Evolutionary conservation across 2,797 vertebrate species (phyloP).

Genomic region (Menidia menidia): DNA sequence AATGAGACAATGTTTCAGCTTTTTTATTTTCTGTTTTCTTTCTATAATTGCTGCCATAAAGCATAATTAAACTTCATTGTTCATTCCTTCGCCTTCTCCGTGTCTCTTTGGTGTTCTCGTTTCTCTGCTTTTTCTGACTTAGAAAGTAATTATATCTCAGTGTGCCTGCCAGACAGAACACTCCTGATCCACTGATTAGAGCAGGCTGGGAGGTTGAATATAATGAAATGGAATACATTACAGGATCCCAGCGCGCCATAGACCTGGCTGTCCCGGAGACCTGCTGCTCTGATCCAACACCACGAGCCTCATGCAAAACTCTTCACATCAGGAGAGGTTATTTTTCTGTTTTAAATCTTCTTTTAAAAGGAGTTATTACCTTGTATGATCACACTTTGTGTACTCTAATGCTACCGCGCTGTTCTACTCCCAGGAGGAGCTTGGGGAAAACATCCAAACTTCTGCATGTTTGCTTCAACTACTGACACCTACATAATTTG

Average conservation of each 20-base stretch:
- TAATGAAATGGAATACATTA: conserved; percentile 78
- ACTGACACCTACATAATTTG: conserved; percentile 27
- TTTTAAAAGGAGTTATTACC: conserved; percentile 10
- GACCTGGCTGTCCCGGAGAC: conserved; percentile 44
- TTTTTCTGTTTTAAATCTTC: conserved; percentile 11
- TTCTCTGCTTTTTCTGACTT: conserved; percentile 51
- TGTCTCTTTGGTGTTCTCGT: conserved; percentile 42
- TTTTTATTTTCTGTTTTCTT: conserved; percentile 72
- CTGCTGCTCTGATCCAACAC: conserved; percentile 25
- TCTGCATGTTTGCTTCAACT: conserved; percentile 12
- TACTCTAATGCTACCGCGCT: background rate
- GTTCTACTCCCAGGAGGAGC: conserved; percentile 16
- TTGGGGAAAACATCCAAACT: background rate
- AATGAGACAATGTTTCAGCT: conserved; percentile 65
- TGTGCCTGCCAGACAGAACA: conserved; percentile 62
- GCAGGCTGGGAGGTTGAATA: conserved; percentile 68
- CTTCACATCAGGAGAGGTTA: conserved; percentile 9
- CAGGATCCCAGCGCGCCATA: conserved; percentile 30
- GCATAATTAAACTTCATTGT: conserved; percentile 74
- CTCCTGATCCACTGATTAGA: conserved; percentile 77
- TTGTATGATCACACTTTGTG: background rate
- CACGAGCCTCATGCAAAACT: conserved; percentile 24
- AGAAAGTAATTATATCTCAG: conserved; percentile 77
- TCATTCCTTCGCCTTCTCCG: conserved; percentile 63
- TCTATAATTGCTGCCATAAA: conserved; percentile 76